Conservation (phyloP, 2,888 invertebrate genomes). For the Adineta ricciae region DNA sequence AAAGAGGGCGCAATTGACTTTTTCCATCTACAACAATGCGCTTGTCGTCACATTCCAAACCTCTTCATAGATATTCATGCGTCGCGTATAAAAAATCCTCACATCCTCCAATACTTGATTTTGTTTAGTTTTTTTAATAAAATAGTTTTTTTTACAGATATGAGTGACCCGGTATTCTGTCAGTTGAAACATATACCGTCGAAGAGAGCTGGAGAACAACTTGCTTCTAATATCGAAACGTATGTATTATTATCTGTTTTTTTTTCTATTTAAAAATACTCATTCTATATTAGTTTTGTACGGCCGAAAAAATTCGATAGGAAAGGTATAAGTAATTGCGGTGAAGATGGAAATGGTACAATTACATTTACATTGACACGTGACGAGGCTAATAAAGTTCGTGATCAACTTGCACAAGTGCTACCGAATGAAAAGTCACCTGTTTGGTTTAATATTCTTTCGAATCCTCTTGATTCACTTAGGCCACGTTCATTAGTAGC, state of each 20-base stretch:
- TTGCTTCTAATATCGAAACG: background rate
- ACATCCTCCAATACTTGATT: background rate
- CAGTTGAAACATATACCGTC: background rate
- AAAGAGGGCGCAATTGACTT: too few relatives aligned
- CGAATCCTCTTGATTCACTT: background rate
- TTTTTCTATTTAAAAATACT: background rate
- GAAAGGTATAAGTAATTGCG: background rate
- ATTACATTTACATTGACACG: background rate
- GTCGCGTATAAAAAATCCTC: background rate
- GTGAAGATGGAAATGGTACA: background rate
- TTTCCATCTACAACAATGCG: too few relatives aligned
- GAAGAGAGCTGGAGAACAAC: background rate
- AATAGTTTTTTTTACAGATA: background rate
- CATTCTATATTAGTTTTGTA: background rate
- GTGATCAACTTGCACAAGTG: background rate
- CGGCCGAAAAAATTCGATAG: background rate
- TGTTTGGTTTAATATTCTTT: background rate
- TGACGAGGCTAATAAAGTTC: background rate
- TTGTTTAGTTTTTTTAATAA: background rate
- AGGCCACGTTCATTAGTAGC: background rate
- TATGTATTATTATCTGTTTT: background rate
- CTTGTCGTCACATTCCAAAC: background rate
- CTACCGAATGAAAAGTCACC: background rate
- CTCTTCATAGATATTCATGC: background rate
- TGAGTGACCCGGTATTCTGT: background rate